Evolutionary conservation across 2,113 vertebrate genomes (phyloP).

Genomic region (Phalacrocorax pelagicus): DNA sequence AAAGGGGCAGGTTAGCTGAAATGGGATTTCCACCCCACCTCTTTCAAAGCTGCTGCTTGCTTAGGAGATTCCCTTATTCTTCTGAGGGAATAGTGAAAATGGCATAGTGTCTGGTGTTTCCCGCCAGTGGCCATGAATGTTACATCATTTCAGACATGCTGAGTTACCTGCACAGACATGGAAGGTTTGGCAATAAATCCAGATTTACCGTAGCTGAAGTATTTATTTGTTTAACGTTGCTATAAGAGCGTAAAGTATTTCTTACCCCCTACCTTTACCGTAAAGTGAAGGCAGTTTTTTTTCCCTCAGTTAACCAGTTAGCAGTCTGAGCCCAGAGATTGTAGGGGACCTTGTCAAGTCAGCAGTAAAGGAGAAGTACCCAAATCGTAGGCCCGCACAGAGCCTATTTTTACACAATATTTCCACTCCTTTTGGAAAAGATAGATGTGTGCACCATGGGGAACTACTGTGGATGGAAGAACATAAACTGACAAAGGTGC

Average conservation of each 20-base stretch:
- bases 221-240: neutral
- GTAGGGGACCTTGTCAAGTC: neutral
- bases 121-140: neutral
- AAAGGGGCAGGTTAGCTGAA: neutral
- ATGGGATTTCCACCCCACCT: neutral
- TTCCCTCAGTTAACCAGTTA: neutral
- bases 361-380: neutral
- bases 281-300: neutral
- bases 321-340: neutral
- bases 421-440: neutral
- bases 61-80: neutral
- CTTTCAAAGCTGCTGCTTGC: neutral
- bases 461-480: neutral
- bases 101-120: neutral
- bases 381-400: neutral
- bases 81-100: neutral
- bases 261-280: rapidly evolving
- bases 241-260: neutral
- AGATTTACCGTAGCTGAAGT: neutral
- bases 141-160: neutral
- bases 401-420: neutral
- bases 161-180: neutral
- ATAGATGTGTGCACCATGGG: neutral
- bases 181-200: neutral
- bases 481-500: neutral